phyloP scores from a whole-genome alignment of 2,888 invertebrate genomes.

The Chironomus riparius region DNA sequence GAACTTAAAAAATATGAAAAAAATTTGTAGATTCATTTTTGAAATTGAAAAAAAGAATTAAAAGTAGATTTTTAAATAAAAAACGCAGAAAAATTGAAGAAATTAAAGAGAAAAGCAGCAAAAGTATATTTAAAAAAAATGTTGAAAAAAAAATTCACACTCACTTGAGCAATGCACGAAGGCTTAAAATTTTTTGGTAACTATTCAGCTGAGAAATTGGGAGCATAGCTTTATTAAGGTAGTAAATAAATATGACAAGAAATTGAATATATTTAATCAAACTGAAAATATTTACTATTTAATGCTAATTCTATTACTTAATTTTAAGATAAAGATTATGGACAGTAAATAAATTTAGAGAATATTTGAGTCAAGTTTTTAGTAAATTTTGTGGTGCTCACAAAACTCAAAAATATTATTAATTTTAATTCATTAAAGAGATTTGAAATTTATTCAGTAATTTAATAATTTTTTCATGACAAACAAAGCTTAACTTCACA shows the following conservation, averaged over 20 bases:
- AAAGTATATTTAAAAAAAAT: neutral
- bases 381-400: no score
- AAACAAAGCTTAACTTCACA: no score
- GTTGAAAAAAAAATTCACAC: neutral
- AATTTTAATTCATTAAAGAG: neutral
- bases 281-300: neutral
- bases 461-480: no score
- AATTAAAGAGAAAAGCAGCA: neutral
- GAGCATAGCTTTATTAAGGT: slow-evolving; percentile 59
- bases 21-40: no score
- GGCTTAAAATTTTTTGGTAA: slow-evolving; percentile 29
- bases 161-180: slow-evolving; percentile 24
- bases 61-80: no score
- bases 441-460: no score
- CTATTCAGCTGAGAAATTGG: slow-evolving; percentile 46
- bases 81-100: no score
- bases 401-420: neutral
- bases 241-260: slow-evolving; percentile 1
- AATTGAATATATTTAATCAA: neutral
- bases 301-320: neutral
- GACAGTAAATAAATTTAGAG: no score
- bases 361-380: no score
- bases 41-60: no score
- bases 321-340: neutral
- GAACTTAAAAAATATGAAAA: no score